Evolutionary conservation across 2,888 invertebrate species (phyloP).

Genomic region (Zaprionus lineosus): DNA sequence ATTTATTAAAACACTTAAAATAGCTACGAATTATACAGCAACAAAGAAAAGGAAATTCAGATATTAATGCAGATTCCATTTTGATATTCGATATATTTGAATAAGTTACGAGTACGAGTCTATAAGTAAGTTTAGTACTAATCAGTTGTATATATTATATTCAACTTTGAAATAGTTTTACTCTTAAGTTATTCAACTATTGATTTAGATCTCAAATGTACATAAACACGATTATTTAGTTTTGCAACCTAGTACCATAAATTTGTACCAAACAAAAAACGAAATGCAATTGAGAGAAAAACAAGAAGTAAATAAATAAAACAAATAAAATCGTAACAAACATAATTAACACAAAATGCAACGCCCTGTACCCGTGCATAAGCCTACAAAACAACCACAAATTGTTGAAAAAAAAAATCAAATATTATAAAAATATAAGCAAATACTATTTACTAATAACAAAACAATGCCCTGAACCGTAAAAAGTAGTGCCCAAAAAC

Average conservation of each 20-base stretch:
- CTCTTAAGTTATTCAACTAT: conserved; percentile 7
- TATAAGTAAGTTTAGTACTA: conserved; percentile 26
- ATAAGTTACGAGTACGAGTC: conserved; percentile 38
- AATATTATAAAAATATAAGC: conserved; percentile 25
- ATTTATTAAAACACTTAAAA: conserved; percentile 33
- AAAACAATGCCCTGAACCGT: conserved; percentile 70
- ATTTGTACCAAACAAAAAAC: conserved; percentile 69
- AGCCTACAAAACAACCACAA: conserved; percentile 51
- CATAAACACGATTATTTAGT: conserved; percentile 24
- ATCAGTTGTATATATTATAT: conserved; percentile 25
- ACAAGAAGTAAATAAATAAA: conserved; percentile 15
- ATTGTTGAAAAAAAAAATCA: conserved; percentile 47
- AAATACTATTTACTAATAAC: conserved; percentile 69
- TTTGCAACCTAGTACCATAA: conserved; percentile 73
- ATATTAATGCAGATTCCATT: conserved; percentile 39
- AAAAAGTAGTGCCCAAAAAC: conserved; percentile 73
- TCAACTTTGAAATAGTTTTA: background rate
- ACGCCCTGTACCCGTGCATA: conserved; percentile 77
- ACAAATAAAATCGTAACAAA: conserved; percentile 19
- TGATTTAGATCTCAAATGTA: conserved; percentile 27
- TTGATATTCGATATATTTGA: conserved; percentile 47
- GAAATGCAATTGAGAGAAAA: conserved; percentile 21
- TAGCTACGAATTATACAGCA: conserved; percentile 53
- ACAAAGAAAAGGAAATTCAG: conserved; percentile 8
- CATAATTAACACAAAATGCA: conserved; percentile 48